A percentile compares a stretch with the other conserved stretches of the same genome.
Conservation (phyloP, 2,113 vertebrate genomes). For the Scolopax mira region DNA sequence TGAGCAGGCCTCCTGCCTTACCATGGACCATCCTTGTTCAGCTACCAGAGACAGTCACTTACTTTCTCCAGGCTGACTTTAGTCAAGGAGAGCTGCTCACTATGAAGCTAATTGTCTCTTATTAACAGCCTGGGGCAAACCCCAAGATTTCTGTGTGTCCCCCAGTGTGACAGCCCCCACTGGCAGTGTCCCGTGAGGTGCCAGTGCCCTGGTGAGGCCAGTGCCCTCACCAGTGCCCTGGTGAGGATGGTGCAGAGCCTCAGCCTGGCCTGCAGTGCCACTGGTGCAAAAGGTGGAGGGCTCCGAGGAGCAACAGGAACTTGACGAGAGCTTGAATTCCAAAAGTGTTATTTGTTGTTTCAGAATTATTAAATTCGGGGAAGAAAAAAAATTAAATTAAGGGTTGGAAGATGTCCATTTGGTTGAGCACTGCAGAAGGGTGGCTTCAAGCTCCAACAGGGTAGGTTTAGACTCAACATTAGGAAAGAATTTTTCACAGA, state of each 20-base stretch:
- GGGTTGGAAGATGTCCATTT: background rate
- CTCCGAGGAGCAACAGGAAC: background rate
- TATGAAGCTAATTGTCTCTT: background rate
- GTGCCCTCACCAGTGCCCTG: too few relatives aligned
- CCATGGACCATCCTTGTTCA: too few relatives aligned
- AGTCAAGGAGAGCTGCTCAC: accelerated
- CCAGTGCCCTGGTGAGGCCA: accelerated
- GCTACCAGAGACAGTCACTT: background rate
- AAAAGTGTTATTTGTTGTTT: background rate
- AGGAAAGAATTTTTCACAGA: too few relatives aligned
- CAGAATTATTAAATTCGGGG: background rate
- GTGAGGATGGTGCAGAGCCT: accelerated
- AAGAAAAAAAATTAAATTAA: too few relatives aligned
- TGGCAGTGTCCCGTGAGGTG: accelerated
- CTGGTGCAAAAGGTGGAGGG: too few relatives aligned
- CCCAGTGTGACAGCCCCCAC: background rate
- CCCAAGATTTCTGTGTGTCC: background rate
- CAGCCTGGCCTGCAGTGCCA: too few relatives aligned
- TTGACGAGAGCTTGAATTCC: background rate
- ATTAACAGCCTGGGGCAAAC: background rate
- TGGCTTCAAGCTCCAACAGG: background rate
- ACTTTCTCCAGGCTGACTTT: background rate
- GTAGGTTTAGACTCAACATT: too few relatives aligned
- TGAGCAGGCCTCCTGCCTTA: background rate
- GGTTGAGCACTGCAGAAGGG: background rate